Base-by-base conservation (phyloP, 2,888 invertebrate genomes). In the Drosophila mettleri region DNA sequence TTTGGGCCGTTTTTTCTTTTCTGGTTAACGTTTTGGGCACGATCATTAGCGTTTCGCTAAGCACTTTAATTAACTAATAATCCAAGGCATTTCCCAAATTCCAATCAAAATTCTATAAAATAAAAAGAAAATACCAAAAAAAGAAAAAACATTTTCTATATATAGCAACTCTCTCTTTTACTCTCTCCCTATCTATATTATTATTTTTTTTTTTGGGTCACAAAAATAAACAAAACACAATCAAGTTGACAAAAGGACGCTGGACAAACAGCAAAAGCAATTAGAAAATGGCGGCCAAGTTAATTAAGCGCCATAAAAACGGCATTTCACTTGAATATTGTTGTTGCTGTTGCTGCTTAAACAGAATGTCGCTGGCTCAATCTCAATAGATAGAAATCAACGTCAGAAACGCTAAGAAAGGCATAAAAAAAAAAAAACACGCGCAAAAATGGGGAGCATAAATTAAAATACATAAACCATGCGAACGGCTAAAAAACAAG, bases 221-320 rank as follows among this genome's bases (percentile, higher is more conserved):
- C 31, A 22, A 57, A 74, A 73, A 57, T 57, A 74, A 71, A 71
- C 74, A 72, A 60, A 73, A 57, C 60, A 73, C 74, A 77, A 77
- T 77, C 76, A 78, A 77, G 74, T 78, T 77, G 78, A 78, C 74
- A 78, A 77, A 78, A 70, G 79, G 63, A 65, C 64, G 64, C 78
- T 69, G 74, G 73, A 55, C 74, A 76, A 69, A 87, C 84, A 74
- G 80, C 73, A 77, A 74, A 83, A 86, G 81, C 81, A 81, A 81
- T 81, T 81, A 83, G 80, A 84, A 85, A 86, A 86, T 86, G 81
- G 75, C 72, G 72, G 68, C 79, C 84, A 83, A 85, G 88, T 85
- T 85, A 85, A 85, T 85, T 85, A 85, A 85, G 84, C 80, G 73
- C 84, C 81, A 88, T 86, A 85, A 85, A 86, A 86, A 86, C 86